Conservation (phyloP, 1,140 invertebrate species). For the Procambarus clarkii region DNA sequence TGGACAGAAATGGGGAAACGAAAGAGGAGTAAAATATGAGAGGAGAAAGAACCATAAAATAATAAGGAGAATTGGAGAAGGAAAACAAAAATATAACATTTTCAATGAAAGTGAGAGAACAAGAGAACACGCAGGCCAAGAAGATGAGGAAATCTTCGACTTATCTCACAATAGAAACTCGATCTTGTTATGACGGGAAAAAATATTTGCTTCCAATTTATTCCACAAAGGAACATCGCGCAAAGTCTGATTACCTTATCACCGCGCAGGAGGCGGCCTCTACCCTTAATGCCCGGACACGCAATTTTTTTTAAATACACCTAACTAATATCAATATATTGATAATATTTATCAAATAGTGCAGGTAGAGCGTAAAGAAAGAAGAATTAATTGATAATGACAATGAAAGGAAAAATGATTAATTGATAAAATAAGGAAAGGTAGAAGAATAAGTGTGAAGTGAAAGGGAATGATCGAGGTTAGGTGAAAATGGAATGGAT, state of each 20-base stretch:
- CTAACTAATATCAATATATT: too few species aligned
- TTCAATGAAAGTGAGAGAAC: neutral
- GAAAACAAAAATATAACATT: neutral
- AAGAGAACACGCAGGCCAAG: neutral
- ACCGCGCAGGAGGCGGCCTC: neutral
- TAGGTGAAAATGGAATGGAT: neutral
- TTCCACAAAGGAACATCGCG: neutral
- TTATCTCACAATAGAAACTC: neutral
- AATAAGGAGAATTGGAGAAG: neutral
- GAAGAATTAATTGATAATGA: too few species aligned
- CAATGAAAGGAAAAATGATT: too few species aligned
- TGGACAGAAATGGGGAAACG: too few species aligned
- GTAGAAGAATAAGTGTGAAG: too few species aligned
- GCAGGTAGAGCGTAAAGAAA: too few species aligned
- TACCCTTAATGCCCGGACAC: too few species aligned
- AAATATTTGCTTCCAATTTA: neutral
- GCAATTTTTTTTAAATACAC: too few species aligned
- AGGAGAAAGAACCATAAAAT: too few species aligned
- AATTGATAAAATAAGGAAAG: too few species aligned
- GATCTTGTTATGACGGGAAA: neutral
- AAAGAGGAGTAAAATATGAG: neutral
- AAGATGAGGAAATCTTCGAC: neutral
- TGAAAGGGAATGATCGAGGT: too few species aligned
- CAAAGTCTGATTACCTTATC: neutral
- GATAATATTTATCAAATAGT: too few species aligned